Base-by-base conservation (phyloP, 2,113 vertebrate species). In the Onychorhynchus coronatus region DNA sequence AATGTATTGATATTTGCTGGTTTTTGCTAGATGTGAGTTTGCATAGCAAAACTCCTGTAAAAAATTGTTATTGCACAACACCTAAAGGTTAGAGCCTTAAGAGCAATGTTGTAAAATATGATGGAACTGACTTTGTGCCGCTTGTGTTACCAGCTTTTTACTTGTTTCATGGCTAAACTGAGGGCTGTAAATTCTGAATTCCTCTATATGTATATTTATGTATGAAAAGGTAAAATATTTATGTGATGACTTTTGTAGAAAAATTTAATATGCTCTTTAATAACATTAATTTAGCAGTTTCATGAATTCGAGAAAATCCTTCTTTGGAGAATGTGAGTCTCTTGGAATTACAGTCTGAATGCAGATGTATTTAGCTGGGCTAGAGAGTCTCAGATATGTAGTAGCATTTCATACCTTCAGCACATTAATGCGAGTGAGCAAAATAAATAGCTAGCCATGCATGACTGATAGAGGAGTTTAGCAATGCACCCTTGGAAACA, bases 381-480 rank as follows among this genome's bases (percentile, higher is more conserved):
- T 94, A 23, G 89, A 92, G 78, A 89, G 72, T 35, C 90, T 88
- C 93, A 84, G 68, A 94, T 94, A 81, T 61, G 89, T 93, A 81
- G 92, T 75, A 93, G 68, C 67, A 75, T 94, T 97, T 97, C 5
- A 2, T 95, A 92, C 92, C 84, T 97, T 96, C 73, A 93, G 20
- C 92, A 70, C 91, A 44, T 96, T 96, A 97, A 92, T 92, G 95
- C 41, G 91, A 95, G 85, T 35, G 75, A 85, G 87, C 81, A 97
- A 97, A 98, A 98, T 95, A 97, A 98, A 97, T 97, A 98, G 91
- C 84, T 93, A 65, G 39, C 91, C 73, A 3, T 88, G 93, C 89
- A 68, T 96, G 97, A 97, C 95, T 87, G 96, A 95, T 97, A 73
- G 91, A 75, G 77, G 72, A 85, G 89, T 91, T 94, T 97, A 95